Conservation (phyloP, 2,797 vertebrate genomes). For the Aplochiton taeniatus region DNA sequence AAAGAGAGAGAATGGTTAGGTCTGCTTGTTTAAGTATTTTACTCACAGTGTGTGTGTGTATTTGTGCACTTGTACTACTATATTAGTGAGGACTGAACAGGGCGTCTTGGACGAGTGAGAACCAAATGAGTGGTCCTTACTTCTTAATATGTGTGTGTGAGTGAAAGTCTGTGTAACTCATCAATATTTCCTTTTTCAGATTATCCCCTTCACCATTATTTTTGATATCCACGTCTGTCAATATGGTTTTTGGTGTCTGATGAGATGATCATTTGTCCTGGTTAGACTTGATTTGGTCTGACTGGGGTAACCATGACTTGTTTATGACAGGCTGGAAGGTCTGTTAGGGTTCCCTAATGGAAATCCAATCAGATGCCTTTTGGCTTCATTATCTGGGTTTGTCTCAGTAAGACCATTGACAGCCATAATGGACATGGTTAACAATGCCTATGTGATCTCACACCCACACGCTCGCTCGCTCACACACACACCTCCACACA, state of each 20-base stretch:
- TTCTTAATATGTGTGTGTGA: slow-evolving; percentile 2
- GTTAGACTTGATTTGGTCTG: neutral
- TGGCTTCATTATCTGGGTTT: neutral
- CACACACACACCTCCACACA: neutral
- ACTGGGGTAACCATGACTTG: neutral
- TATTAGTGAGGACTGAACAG: too few species aligned
- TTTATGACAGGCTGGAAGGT: slow-evolving; percentile 12
- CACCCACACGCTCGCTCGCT: neutral
- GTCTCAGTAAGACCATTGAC: neutral
- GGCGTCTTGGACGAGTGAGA: too few species aligned
- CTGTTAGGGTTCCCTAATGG: slow-evolving; percentile 3
- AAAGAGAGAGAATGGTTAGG: too few species aligned
- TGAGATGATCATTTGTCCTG: slow-evolving; percentile 4
- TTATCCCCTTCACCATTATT: neutral
- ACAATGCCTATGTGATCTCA: neutral
- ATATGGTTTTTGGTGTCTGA: slow-evolving; percentile 6
- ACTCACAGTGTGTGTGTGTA: neutral
- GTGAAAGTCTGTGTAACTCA: neutral
- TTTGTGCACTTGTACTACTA: neutral
- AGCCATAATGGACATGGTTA: neutral
- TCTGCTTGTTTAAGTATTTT: too few species aligned
- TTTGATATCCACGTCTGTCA: too few species aligned
- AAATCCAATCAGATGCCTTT: slow-evolving; percentile 6
- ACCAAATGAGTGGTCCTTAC: too few species aligned
- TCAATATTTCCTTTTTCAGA: neutral